Conservation (phyloP, 1,140 invertebrate species). For the Caenorhabditis briggsae region DNA sequence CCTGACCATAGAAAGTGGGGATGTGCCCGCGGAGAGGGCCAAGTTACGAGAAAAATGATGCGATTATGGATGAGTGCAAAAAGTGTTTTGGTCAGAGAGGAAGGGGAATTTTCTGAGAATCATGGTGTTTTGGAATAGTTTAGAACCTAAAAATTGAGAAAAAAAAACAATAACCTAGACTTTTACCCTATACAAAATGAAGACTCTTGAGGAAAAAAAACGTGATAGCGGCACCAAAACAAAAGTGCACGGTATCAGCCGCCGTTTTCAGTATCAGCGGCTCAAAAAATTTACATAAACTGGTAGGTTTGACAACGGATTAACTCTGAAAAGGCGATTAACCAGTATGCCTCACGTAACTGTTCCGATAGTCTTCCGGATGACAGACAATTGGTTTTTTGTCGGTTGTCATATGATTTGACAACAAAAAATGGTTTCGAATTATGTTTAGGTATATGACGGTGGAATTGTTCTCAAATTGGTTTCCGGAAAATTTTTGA, state of each 20-base stretch:
- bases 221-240: neutral
- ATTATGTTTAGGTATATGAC: neutral
- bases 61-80: conserved; percentile 47
- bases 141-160: no score
- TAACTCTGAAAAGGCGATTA: conserved; percentile 2
- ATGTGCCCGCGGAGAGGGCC: neutral
- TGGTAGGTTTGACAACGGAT: conserved; percentile 25
- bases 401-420: neutral
- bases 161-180: no score
- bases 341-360: neutral
- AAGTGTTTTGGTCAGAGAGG: neutral
- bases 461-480: no score
- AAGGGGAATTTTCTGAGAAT: neutral
- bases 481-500: no score
- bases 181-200: no score
- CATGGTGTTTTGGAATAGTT: neutral
- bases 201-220: neutral
- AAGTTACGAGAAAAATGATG: conserved; percentile 49
- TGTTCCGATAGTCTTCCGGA: conserved; percentile 34
- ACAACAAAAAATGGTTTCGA: no score
- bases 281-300: conserved; percentile 34
- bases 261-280: neutral
- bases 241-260: neutral
- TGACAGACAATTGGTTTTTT: neutral
- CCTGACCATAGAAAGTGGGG: neutral